phyloP scores from a whole-genome alignment of 64 coral and sea anemone species.

The Actinia equina region DNA sequence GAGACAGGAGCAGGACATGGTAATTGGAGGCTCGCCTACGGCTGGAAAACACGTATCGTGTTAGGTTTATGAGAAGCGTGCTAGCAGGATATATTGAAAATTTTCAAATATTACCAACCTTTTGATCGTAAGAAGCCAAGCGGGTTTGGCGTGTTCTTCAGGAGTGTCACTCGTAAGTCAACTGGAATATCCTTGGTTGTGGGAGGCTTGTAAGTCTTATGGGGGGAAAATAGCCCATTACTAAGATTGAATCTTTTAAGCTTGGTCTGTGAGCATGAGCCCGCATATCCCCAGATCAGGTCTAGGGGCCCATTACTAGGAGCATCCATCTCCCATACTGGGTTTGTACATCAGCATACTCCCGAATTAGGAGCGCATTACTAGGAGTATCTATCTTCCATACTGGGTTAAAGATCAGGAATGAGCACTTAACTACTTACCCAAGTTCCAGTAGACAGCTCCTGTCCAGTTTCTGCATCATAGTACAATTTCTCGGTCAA shows the following conservation, averaged over 20 bases:
- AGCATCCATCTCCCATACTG: no score
- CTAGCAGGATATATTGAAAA: no score
- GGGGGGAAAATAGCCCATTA: background rate
- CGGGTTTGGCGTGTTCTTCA: conserved; percentile 70
- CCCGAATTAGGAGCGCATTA: no score
- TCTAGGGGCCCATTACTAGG: no score
- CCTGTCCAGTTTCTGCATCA: conserved; percentile 60
- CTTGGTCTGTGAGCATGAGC: no score
- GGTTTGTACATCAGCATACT: no score
- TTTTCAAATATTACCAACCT: conserved; percentile 28
- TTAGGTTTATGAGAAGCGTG: background rate
- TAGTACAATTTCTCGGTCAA: conserved; percentile 68
- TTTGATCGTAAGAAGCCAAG: conserved; percentile 68
- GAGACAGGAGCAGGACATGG: conserved; percentile 75
- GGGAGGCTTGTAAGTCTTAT: conserved; percentile 76
- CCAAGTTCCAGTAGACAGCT: conserved; percentile 79
- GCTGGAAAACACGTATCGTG: background rate
- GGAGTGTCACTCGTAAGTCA: conserved; percentile 62
- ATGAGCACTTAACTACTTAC: conserved; percentile 9
- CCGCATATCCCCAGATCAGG: background rate
- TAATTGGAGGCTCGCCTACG: conserved; percentile 67
- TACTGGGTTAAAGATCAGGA: background rate
- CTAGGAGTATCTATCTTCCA: background rate
- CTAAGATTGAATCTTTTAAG: background rate
- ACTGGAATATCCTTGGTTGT: conserved; percentile 86